Base-by-base conservation (phyloP, 2,797 vertebrate species). In the Trematomus bernacchii region DNA sequence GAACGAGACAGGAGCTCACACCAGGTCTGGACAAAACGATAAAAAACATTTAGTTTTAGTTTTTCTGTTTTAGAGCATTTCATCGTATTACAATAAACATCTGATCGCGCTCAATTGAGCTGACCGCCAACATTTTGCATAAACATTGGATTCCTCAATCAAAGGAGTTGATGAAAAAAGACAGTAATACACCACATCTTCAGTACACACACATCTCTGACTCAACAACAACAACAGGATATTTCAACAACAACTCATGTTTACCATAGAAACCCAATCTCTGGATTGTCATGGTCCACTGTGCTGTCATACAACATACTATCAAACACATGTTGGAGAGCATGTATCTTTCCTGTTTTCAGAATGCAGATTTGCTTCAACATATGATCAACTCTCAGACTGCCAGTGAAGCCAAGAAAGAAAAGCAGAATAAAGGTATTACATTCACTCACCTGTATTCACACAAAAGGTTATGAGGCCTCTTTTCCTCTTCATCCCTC, bases 301-400 rank as follows among this genome's bases (percentile, higher is more conserved):
- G 14, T 19, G 23, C 33, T 47, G 23, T 65, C 30, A 18, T 10
- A 19, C 6, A 44, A 14, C 27, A 75, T 48, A 16, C 4, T 4
- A 42, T 61, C 59, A 43, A 30, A n/a, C 40, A 54, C 27, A 50
- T 21, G 37, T 2, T 10, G 10, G 0, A 52, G 14, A 18, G 16
- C n/a, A 16, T 40, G 23, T 11, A 23, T 57, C 11, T 54, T n/a
- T 43, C 6, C 16, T 72, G 18, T 73, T 73, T 76, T 44, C 65
- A 93, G 91, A 69, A 74, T 21, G 73, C 80, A 0, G 96, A 97
- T 85, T 87, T 96, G 33, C 85, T 97, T 66, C 94, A 96, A 21
- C 72, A 94, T 44, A 94, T 96, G 96, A 80, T 95, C 18, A 91
- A 95, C 66, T 92, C 91, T 0, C 94, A 95, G 83, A 89, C 61